Evolutionary conservation across 2,888 invertebrate species (phyloP).

Genomic region (Ochropleura leucogaster): DNA sequence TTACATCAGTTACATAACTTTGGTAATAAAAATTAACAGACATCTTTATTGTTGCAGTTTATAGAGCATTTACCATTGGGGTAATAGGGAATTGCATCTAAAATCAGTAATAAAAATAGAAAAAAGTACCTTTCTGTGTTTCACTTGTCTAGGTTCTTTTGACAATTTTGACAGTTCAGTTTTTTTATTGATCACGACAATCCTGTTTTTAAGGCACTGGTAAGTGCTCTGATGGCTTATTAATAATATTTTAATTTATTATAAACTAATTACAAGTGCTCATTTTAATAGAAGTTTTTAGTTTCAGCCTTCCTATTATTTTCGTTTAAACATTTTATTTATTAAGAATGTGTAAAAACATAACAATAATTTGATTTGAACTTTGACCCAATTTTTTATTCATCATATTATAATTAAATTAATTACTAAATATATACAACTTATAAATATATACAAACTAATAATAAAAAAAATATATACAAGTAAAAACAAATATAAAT

Average conservation of each 20-base stretch:
- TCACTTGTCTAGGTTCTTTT: conserved; percentile 66
- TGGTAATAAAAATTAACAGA: conserved; percentile 49
- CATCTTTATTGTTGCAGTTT: conserved; percentile 18
- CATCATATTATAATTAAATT: too few species aligned
- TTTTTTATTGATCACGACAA: conserved; percentile 31
- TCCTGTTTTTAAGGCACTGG: conserved; percentile 1
- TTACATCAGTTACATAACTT: conserved; percentile 80
- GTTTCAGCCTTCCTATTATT: neutral
- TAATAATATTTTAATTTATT: neutral
- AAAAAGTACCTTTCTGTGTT: conserved; percentile 73
- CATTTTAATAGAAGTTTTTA: neutral
- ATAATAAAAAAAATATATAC: too few species aligned
- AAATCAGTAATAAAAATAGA: conserved; percentile 32
- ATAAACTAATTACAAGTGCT: neutral
- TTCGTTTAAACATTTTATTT: too few species aligned
- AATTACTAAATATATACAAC: too few species aligned
- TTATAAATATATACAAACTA: too few species aligned
- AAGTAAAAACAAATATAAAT: too few species aligned
- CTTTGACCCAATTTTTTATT: too few species aligned
- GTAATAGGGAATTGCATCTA: neutral
- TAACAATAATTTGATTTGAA: too few species aligned
- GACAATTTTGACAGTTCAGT: conserved; percentile 72
- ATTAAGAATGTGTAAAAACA: too few species aligned
- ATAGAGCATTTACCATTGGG: neutral
- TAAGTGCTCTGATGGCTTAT: neutral